Base-by-base conservation (phyloP, 2,113 vertebrate species). In the Orientallactaga bullata region DNA sequence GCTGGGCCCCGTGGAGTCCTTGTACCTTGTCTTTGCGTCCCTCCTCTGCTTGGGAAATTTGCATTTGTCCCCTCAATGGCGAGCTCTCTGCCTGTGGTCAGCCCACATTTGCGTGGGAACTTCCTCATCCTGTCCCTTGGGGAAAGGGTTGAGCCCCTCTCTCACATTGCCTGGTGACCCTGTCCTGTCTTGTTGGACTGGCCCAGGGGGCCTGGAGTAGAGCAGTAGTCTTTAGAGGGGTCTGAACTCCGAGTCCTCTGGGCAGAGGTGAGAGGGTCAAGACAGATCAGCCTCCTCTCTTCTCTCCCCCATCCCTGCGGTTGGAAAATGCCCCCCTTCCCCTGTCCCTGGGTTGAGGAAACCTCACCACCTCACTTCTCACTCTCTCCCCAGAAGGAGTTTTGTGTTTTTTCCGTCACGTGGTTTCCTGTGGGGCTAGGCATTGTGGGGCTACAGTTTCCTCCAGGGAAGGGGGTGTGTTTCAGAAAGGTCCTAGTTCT, bases 371-470 rank as follows among this genome's bases (percentile, higher is more conserved):
- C 98, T 98, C 95, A 96, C 97, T 97, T 97, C 96, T 96, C 95
- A 95, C 97, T 97, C 97, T 98, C 98, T 98, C 97, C 98, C 97
- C 98, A 98, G 97, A 96, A 98, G 97, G 98, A 98, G 93, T 97
- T 96, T 98, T 98, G 98, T 98, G 90, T 95, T 97, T 98, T 98
- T 98, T 98, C 98, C 98, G 78, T 98, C 98, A 98, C 98, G 98
- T 98, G 98, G 97, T 96, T 98, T 98, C 97, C 97, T 97, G 97
- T 97, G 97, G 96, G 97, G 95, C 96, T 95, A 94, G 96, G 96
- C 94, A 96, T 72, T 90, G 82, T 85, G 97, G 97, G 96, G 96
- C 97, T 97, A 89, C 96, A 89, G 90, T 97, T 98, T 97, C 97
- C 97, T 97, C 95, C 92, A 97, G 96, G 93, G 93, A 96, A 96